Percentiles rank a stretch among this genome's conserved stretches.
These are phyloP conservation scores for Chrysolina americana DNA, from an alignment of 2,888 invertebrate species.

Conservation along the genomic window DNA sequence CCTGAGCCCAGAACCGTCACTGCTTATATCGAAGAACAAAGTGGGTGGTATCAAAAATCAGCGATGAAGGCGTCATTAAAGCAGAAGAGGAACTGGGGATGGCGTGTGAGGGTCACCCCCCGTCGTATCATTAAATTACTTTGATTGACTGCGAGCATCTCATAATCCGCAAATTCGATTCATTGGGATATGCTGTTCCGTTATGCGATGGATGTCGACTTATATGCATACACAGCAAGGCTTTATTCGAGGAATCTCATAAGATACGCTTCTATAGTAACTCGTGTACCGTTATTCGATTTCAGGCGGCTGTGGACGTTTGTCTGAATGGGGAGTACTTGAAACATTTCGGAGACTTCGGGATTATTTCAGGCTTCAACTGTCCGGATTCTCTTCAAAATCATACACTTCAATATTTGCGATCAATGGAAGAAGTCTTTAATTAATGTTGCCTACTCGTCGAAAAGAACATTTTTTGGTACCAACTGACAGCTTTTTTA, in stretches of 20 bases:
- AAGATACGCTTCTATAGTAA: conserved; percentile 13
- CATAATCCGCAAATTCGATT: conserved; percentile 24
- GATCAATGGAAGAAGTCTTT: neutral
- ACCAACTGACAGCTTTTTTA: no score
- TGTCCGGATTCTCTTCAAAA: neutral
- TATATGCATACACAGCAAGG: conserved; percentile 21
- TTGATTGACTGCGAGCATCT: conserved; percentile 46
- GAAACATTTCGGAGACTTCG: neutral
- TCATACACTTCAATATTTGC: neutral
- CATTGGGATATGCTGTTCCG: conserved; percentile 30
- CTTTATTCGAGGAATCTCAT: conserved; percentile 19
- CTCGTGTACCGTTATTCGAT: conserved; percentile 16
- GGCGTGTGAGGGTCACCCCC: conserved; percentile 42
- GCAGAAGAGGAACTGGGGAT: conserved; percentile 16
- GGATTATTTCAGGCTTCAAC: neutral
- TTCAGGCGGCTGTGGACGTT: conserved; percentile 1
- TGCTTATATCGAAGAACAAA: conserved; percentile 42
- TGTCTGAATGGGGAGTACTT: neutral
- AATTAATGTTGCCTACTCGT: no score
- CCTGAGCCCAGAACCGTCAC: conserved; percentile 9
- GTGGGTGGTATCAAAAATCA: conserved; percentile 47
- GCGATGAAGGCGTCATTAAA: conserved; percentile 34
- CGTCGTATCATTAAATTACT: conserved; percentile 51
- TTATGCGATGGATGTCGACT: conserved; percentile 33
- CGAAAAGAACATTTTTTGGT: no score